A percentile compares a stretch with the other conserved stretches of the same genome.
Evolutionary conservation across 2,113 vertebrate species (phyloP).

Genomic region (Noturus placidus): DNA sequence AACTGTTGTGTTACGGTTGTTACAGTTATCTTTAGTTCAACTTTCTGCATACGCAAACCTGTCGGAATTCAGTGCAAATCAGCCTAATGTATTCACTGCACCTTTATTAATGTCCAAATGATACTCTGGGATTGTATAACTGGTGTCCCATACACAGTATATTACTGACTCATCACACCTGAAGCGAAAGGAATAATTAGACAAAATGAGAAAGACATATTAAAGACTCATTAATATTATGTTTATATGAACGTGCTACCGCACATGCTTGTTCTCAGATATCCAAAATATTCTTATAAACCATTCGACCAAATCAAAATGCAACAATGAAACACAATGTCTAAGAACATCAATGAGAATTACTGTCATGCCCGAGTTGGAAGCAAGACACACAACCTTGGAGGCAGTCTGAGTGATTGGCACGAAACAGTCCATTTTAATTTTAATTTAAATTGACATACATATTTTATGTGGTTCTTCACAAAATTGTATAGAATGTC

Average conservation of each 20-base stretch:
- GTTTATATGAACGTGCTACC: not conserved
- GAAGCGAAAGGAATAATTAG: not conserved
- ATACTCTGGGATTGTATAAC: not conserved
- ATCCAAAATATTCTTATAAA: not conserved
- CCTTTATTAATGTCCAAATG: not conserved
- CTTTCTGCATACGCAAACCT: slow-evolving; percentile 63
- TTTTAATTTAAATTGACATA: not conserved
- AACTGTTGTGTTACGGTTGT: not conserved
- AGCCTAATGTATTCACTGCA: not conserved
- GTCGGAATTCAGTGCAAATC: not conserved
- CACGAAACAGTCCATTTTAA: not conserved
- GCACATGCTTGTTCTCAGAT: not conserved
- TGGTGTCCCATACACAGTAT: not conserved
- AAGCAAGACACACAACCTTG: not conserved
- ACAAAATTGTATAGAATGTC: not conserved
- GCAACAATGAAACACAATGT: not conserved
- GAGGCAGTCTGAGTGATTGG: not conserved
- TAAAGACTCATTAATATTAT: not conserved
- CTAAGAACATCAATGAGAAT: not conserved
- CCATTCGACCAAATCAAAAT: not conserved
- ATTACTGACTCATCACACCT: not conserved
- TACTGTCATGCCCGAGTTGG: no score
- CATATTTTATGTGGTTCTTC: not conserved
- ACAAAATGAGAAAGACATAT: not conserved
- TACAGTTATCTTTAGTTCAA: slow-evolving; percentile 79